A percentile compares a stretch with the other conserved stretches of the same genome.
phyloP scores from a whole-genome alignment of 53 echinoderm and acorn worm genomes.

The Echinarachnius parma region DNA sequence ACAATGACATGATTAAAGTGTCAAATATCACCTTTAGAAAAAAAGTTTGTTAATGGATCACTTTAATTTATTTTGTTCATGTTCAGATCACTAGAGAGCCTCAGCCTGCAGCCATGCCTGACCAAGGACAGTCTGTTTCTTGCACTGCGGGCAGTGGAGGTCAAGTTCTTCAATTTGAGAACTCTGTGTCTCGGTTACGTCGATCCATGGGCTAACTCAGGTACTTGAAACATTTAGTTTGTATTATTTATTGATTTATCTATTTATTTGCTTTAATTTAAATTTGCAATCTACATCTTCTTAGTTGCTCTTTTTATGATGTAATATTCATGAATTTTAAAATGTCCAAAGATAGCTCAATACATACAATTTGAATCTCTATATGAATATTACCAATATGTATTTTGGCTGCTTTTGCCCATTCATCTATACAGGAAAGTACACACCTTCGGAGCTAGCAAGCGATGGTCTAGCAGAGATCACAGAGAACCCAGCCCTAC shows the following conservation, averaged over 20 bases:
- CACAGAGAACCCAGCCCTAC: constrained; percentile 39
- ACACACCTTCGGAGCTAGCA: constrained; percentile 19
- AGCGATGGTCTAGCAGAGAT: constrained; percentile 37
- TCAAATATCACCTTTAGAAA: too few species aligned
- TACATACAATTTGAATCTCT: too few species aligned
- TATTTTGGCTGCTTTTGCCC: too few species aligned
- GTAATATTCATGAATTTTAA: too few species aligned
- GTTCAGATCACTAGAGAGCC: constrained; percentile 19
- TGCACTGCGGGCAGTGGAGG: constrained; percentile 28
- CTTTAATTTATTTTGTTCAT: too few species aligned
- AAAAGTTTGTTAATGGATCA: too few species aligned
- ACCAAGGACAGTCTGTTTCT: constrained; percentile 50
- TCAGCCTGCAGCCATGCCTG: constrained; percentile 52
- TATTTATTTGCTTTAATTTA: too few species aligned
- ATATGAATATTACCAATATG: too few species aligned
- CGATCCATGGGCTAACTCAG: constrained; percentile 42
- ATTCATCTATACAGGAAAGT: constrained; percentile 37
- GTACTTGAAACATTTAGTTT: not conserved
- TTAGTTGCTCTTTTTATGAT: too few species aligned
- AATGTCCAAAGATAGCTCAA: too few species aligned
- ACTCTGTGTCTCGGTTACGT: constrained; percentile 44
- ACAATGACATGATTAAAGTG: too few species aligned
- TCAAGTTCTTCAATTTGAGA: constrained; percentile 24
- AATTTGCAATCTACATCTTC: too few species aligned
- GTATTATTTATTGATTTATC: not conserved